Base-by-base conservation (phyloP, 2,113 vertebrate genomes). In the Pyxicephalus adspersus region DNA sequence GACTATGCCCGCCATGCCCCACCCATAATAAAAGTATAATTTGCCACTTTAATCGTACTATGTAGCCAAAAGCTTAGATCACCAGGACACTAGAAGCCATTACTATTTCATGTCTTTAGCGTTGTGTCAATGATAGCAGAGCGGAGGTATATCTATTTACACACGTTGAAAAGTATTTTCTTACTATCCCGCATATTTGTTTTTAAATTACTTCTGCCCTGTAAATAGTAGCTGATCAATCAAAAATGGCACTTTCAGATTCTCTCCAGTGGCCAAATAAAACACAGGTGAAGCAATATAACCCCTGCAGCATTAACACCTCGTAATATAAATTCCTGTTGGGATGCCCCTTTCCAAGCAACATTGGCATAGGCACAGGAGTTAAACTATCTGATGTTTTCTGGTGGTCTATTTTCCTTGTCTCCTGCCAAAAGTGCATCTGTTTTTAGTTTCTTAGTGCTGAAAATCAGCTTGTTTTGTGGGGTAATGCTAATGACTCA, bases 331-430 rank as follows among this genome's bases (percentile, higher is more conserved):
- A 45, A 72, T 81, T 64, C 68, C 58, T 71, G 23, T 64, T 65
- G 26, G 45, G 67, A 81, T 74, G 63, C 28, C 60, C 22, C 86
- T 85, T 87, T 85, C 84, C 65, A 76, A 76, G 85, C 73, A 87
- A 45, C 89, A 89, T 88, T 89, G 83, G 83, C 85, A 90, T 91
- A 86, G 86, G 19, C 89, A 91, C 87, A 91, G 91, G n/a, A 89
- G 92, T 92, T 90, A 89, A 93, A 91, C 88, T 88, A 87, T 90
- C 92, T 84, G 83, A 87, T 88, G 84, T 91, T 85, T 91, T 91
- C 88, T 90, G 92, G 91, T 91, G 91, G 90, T 88, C 90, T 64
- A 86, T 28, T 18, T 83, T 38, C 26, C 65, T 26, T 25, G 20
- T 18, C 75, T 29, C 75, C 85, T 91, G 89, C 91, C 90, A 91